Evolutionary conservation across 1,140 invertebrate genomes (phyloP).

Genomic region (Tachypleus tridentatus): DNA sequence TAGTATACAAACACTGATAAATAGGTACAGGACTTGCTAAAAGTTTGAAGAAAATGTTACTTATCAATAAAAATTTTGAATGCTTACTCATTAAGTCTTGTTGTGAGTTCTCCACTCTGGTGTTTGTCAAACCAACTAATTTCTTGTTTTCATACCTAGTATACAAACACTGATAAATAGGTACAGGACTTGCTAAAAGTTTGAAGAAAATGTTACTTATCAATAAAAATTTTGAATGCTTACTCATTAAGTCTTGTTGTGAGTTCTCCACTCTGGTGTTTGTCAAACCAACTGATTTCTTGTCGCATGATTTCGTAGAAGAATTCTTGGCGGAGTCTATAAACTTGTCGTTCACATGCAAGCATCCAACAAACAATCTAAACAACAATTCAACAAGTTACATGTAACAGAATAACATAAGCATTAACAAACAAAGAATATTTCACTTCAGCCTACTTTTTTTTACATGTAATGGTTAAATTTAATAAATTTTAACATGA

Average conservation of each 20-base stretch:
- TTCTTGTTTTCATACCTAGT: too few species aligned
- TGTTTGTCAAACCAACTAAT: conserved; percentile 72
- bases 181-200: too few species aligned
- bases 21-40: too few species aligned
- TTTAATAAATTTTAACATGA: too few species aligned
- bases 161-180: too few species aligned
- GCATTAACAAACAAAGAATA: too few species aligned
- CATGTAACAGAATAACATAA: too few species aligned
- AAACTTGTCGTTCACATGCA: conserved; percentile 34
- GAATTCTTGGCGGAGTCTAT: conserved; percentile 30
- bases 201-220: background rate
- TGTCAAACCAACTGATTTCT: conserved; percentile 73
- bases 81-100: conserved; percentile 65
- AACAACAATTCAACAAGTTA: conserved; percentile 4
- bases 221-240: conserved; percentile 29
- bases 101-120: conserved; percentile 65
- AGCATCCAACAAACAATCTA: conserved; percentile 35
- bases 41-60: background rate
- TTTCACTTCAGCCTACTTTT: too few species aligned
- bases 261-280: conserved; percentile 62
- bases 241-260: conserved; percentile 70
- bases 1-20: too few species aligned
- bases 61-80: conserved; percentile 3
- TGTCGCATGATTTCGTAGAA: conserved; percentile 41
- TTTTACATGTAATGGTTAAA: too few species aligned